Percentiles rank a stretch among this genome's conserved stretches.
phyloP scores from a whole-genome alignment of 2,113 vertebrate genomes.

The Thinocorus orbignyianus region DNA sequence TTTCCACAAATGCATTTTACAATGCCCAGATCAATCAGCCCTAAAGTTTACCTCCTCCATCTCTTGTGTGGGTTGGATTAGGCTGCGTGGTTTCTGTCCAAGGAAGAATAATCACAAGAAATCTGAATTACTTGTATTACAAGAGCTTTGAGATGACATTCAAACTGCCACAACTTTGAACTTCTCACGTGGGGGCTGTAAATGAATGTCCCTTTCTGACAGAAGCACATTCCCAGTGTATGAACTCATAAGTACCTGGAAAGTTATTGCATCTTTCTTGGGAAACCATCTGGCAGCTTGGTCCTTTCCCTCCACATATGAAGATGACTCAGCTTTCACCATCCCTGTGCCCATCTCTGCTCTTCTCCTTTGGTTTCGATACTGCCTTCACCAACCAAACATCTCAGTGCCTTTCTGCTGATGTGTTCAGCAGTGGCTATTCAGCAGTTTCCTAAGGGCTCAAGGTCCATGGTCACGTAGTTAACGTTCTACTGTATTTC shows the following conservation, averaged over 20 bases:
- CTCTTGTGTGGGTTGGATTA: not conserved
- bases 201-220: not conserved
- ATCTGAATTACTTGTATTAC: not conserved
- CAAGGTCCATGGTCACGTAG: not conserved
- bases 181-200: not conserved
- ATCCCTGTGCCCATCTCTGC: not conserved
- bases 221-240: not conserved
- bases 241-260: not conserved
- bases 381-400: not conserved
- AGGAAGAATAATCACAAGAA: not conserved
- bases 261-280: not conserved
- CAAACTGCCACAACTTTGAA: not conserved
- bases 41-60: not conserved
- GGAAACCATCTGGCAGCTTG: not conserved
- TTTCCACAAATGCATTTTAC: not conserved
- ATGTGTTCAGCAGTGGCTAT: not conserved
- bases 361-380: not conserved
- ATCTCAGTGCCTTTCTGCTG: not conserved
- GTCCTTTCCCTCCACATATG: not conserved
- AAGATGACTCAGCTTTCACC: not conserved
- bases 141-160: not conserved
- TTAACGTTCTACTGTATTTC: not conserved
- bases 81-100: not conserved
- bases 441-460: not conserved
- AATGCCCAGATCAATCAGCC: not conserved